phyloP scores from a whole-genome alignment of 2,888 invertebrate species.

The Schizaphis graminum region DNA sequence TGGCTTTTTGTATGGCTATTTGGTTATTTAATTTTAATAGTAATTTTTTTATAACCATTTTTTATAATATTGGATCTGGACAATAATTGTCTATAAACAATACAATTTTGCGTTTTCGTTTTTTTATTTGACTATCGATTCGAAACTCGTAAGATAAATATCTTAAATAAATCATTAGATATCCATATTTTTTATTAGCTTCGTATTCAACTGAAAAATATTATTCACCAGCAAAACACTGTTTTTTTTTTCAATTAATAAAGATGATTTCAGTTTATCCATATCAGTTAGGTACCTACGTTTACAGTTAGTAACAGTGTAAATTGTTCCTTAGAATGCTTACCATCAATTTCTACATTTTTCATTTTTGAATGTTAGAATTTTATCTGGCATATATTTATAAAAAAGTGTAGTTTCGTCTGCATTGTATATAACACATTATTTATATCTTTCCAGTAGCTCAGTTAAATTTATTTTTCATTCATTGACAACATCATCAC shows the following conservation, averaged over 20 bases:
- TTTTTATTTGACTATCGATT: too few species aligned
- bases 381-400: slow-evolving; percentile 66
- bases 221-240: slow-evolving; percentile 68
- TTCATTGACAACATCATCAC: slow-evolving; percentile 58
- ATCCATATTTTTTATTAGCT: too few species aligned
- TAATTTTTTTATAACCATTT: too few species aligned
- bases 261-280: slow-evolving; percentile 61
- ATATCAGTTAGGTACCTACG: slow-evolving; percentile 33
- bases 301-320: slow-evolving; percentile 51
- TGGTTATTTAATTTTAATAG: too few species aligned
- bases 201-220: slow-evolving; percentile 66
- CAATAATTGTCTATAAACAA: too few species aligned
- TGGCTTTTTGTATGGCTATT: too few species aligned
- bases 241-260: slow-evolving; percentile 66
- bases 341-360: background rate
- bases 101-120: too few species aligned
- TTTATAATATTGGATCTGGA: too few species aligned
- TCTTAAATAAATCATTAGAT: too few species aligned
- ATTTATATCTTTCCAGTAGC: slow-evolving; percentile 67
- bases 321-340: slow-evolving; percentile 10
- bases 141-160: too few species aligned
- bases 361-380: slow-evolving; percentile 20
- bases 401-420: slow-evolving; percentile 69
- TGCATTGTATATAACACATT: slow-evolving; percentile 68
- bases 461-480: slow-evolving; percentile 66